phyloP scores from a whole-genome alignment of 1,140 invertebrate species.

The Drosophila ficusphila region DNA sequence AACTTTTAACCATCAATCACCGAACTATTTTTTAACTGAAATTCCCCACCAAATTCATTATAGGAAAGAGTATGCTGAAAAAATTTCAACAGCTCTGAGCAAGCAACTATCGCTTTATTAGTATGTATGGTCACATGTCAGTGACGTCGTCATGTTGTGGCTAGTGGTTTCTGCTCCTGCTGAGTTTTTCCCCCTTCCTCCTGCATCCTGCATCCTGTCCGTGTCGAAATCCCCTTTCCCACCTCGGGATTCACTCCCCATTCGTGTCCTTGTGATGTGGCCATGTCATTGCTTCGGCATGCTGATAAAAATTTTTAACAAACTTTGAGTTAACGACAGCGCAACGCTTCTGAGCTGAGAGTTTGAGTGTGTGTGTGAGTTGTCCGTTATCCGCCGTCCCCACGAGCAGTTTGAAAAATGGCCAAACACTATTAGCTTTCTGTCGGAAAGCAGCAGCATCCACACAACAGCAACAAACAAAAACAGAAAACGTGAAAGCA shows the following conservation, averaged over 20 bases:
- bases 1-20: constrained; percentile 32
- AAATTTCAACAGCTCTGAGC: constrained; percentile 38
- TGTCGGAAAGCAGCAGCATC: constrained; percentile 40
- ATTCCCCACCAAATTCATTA: constrained; percentile 35
- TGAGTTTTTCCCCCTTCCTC: background rate
- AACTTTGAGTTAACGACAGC: constrained; percentile 79
- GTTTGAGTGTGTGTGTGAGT: constrained; percentile 14
- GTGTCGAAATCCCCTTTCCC: constrained; percentile 10
- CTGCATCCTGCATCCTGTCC: constrained; percentile 37
- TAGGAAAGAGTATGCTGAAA: constrained; percentile 23
- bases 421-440: constrained; percentile 79
- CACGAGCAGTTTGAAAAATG: constrained; percentile 72
- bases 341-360: constrained; percentile 15
- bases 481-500: constrained; percentile 14
- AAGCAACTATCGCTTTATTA: constrained; percentile 71
- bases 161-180: constrained; percentile 31
- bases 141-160: constrained; percentile 62
- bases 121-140: constrained; percentile 71
- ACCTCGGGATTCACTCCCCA: background rate
- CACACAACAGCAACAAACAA: constrained; percentile 12
- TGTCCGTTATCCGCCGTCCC: constrained; percentile 25
- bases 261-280: constrained; percentile 65
- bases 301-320: constrained; percentile 79
- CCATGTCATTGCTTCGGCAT: constrained; percentile 77
- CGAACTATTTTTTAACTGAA: constrained; percentile 41